A percentile compares a stretch with the other conserved stretches of the same genome.
Evolutionary conservation across 2,888 invertebrate genomes (phyloP).

Genomic region (Andricus quercusramuli): DNA sequence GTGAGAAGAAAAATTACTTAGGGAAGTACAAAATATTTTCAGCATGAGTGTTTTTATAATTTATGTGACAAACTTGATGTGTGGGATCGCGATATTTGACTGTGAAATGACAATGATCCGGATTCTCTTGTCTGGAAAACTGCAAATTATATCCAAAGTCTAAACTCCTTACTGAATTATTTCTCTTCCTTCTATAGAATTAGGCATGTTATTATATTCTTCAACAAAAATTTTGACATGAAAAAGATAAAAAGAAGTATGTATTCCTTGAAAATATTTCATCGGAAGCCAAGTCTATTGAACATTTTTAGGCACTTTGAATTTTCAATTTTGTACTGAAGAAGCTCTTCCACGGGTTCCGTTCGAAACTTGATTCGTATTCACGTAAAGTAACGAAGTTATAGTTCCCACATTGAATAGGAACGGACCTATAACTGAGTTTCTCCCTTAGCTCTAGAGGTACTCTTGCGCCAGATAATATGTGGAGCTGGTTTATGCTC

Average conservation of each 20-base stretch:
- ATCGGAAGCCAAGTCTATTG: neutral
- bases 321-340: neutral
- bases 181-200: no score
- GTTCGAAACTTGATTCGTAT: neutral
- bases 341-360: neutral
- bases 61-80: no score
- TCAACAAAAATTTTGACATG: no score
- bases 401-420: slow-evolving; percentile 10
- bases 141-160: no score
- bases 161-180: no score
- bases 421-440: slow-evolving; percentile 12
- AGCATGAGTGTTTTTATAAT: no score
- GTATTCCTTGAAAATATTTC: neutral
- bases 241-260: neutral
- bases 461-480: slow-evolving; percentile 3
- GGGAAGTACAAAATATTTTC: no score
- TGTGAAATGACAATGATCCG: no score
- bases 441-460: slow-evolving; percentile 11
- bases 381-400: slow-evolving; percentile 36
- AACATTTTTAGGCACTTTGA: neutral
- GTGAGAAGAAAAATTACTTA: no score
- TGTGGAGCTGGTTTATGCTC: slow-evolving; percentile 22
- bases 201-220: no score
- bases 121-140: no score
- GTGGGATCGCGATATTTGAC: no score